Percentiles rank a stretch among this genome's conserved stretches.
Evolutionary conservation across 2,888 invertebrate species (phyloP).

Genomic region (Heterodera filipjevi): DNA sequence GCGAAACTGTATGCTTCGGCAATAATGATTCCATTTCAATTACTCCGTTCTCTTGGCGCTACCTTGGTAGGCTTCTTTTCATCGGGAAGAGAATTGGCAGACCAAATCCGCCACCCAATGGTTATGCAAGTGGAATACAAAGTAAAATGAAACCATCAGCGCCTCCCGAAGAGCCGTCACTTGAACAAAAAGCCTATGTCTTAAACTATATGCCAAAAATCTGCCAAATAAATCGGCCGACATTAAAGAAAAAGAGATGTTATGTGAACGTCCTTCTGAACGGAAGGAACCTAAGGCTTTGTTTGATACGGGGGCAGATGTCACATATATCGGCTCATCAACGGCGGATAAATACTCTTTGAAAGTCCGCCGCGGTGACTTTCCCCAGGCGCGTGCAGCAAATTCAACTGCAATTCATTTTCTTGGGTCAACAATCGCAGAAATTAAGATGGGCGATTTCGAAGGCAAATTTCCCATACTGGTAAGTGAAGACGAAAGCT

Average conservation of each 20-base stretch:
- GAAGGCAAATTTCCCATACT: background rate
- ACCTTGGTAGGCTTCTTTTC: background rate
- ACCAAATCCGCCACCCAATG: background rate
- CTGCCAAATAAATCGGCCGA: background rate
- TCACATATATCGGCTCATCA: background rate
- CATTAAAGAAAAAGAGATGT: background rate
- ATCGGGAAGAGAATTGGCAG: background rate
- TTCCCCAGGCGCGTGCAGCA: conserved; percentile 4
- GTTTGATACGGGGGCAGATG: background rate
- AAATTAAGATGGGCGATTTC: background rate
- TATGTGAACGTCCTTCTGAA: conserved; percentile 5
- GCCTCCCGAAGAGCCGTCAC: background rate
- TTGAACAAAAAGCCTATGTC: conserved; percentile 13
- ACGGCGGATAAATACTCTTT: background rate
- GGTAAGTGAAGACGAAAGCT: background rate
- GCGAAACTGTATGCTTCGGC: background rate
- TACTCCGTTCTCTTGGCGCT: too few species aligned
- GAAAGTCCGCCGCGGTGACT: background rate
- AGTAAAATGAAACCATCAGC: background rate
- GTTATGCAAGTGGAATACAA: background rate
- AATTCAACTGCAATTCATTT: conserved; percentile 12
- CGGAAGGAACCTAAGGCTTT: background rate
- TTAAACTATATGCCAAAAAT: conserved; percentile 12
- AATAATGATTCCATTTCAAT: background rate
- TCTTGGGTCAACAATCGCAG: conserved; percentile 6